Conservation (phyloP, 2,888 invertebrate genomes). For the Apodemia duryi region DNA sequence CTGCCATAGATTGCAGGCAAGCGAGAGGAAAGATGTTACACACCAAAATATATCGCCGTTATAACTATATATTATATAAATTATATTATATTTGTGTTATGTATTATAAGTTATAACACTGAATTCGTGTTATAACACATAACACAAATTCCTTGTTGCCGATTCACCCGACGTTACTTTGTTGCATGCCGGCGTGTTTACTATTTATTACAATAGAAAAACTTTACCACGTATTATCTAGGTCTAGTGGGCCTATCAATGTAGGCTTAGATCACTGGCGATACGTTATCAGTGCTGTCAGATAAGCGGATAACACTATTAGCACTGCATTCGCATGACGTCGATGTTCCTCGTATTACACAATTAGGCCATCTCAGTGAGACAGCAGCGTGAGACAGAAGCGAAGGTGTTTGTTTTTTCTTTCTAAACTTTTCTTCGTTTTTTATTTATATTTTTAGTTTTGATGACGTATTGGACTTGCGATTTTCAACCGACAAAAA, state of each 20-base stretch:
- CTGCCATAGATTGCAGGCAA: no score
- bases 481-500: no score
- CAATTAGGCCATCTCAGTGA: slow-evolving; percentile 4
- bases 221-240: background rate
- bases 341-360: slow-evolving; percentile 2
- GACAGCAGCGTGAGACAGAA: background rate
- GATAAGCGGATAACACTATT: slow-evolving; percentile 8
- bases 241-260: slow-evolving; percentile 7
- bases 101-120: no score
- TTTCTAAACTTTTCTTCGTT: background rate
- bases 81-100: no score
- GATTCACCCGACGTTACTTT: background rate
- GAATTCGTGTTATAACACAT: no score
- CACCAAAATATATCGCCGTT: no score
- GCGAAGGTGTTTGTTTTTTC: background rate
- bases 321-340: slow-evolving; percentile 6
- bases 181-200: background rate
- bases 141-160: background rate
- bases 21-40: no score
- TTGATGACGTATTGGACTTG: no score
- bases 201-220: background rate
- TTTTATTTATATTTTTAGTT: background rate
- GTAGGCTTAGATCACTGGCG: slow-evolving; percentile 7
- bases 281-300: background rate
- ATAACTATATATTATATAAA: no score